Evolutionary conservation across 2,888 invertebrate species (phyloP).

Genomic region (Sarcophaga variegata): DNA sequence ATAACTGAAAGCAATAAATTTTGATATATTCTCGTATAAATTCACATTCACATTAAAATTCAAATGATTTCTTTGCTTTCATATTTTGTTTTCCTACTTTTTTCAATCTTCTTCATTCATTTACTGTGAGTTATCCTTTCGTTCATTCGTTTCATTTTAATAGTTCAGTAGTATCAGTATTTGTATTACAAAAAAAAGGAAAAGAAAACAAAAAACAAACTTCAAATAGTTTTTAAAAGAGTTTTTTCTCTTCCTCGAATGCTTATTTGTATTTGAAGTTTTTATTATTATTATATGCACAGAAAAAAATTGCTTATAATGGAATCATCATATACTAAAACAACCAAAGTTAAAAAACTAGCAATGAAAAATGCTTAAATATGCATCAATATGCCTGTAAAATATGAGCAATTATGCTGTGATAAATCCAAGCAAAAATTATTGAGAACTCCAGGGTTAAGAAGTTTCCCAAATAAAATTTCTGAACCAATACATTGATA

Average conservation of each 20-base stretch:
- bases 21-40: conserved; percentile 46
- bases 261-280: too few species aligned
- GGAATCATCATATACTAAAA: too few species aligned
- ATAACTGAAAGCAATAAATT: conserved; percentile 44
- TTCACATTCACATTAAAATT: conserved; percentile 30
- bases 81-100: too few species aligned
- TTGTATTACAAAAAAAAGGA: not conserved
- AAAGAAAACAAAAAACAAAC: not conserved
- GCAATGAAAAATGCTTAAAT: too few species aligned
- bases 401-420: too few species aligned
- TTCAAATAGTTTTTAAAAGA: not conserved
- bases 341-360: not conserved
- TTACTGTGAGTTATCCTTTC: not conserved
- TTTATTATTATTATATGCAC: too few species aligned
- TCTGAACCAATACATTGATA: not conserved
- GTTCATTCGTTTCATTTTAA: not conserved
- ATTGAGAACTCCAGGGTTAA: not conserved
- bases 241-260: too few species aligned
- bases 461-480: not conserved
- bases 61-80: not conserved
- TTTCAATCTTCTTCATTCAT: not conserved
- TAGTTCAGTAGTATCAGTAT: conserved; percentile 10
- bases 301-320: too few species aligned
- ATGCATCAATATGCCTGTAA: too few species aligned
- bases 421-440: too few species aligned